Conservation (phyloP, 2,113 vertebrate genomes). For the Benitochromis conjunctus region DNA sequence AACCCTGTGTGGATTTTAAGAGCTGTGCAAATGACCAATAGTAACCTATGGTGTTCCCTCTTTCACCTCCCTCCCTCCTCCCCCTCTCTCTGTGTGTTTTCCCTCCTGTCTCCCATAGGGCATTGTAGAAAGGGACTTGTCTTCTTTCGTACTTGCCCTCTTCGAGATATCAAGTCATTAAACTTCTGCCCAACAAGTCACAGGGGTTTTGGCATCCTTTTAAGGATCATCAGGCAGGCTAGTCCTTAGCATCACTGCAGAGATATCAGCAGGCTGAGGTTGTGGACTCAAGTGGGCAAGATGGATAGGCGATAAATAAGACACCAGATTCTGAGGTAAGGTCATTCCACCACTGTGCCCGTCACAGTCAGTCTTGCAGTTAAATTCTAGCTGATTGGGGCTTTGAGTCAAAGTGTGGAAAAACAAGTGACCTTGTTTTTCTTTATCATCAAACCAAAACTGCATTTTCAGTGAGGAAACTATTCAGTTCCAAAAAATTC, state of each 20-base stretch:
- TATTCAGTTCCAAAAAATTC: neutral
- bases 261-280: slow-evolving; percentile 1
- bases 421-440: neutral
- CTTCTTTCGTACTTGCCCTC: slow-evolving; percentile 45
- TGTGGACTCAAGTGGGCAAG: slow-evolving; percentile 12
- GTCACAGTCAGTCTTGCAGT: neutral
- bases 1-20: slow-evolving; percentile 51
- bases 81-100: slow-evolving; percentile 38
- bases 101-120: slow-evolving; percentile 54
- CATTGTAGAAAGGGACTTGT: slow-evolving; percentile 48
- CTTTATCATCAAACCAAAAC: neutral
- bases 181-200: slow-evolving; percentile 2
- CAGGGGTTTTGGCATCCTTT: slow-evolving; percentile 5
- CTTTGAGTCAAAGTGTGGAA: neutral
- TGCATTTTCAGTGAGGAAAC: neutral
- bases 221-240: neutral
- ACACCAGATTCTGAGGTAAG: slow-evolving; percentile 60
- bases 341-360: neutral
- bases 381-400: neutral
- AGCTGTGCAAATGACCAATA: slow-evolving; percentile 65
- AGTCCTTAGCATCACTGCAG: neutral
- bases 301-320: slow-evolving; percentile 52
- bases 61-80: slow-evolving; percentile 31
- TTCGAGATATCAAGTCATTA: slow-evolving; percentile 38
- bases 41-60: slow-evolving; percentile 69